These are phyloP conservation scores for Himantopus leucocephalus DNA, from an alignment of 2,113 vertebrate species.

Conservation along the genomic window DNA sequence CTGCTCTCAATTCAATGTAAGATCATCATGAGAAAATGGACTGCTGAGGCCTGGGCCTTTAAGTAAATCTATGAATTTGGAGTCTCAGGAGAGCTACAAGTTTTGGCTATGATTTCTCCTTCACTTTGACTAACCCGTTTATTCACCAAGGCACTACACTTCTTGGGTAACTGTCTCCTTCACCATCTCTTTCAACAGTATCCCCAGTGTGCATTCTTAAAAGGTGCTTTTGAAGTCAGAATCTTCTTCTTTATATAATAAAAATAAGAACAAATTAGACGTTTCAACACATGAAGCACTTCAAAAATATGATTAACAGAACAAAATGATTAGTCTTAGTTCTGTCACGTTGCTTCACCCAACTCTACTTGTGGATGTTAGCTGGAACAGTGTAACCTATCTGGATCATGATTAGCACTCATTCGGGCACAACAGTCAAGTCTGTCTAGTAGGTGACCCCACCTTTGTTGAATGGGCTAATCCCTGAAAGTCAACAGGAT, in stretches of 20 bases:
- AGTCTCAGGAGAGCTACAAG: not conserved
- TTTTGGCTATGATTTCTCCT: not conserved
- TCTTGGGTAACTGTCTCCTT: not conserved
- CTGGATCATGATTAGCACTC: not conserved
- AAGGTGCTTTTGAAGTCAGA: not conserved
- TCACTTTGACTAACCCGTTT: not conserved
- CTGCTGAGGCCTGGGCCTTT: not conserved
- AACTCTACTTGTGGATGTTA: not conserved
- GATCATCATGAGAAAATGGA: not conserved
- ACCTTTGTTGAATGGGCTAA: slow-evolving; percentile 7
- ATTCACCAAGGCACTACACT: not conserved
- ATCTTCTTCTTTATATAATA: not conserved
- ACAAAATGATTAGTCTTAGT: not conserved
- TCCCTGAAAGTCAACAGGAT: not conserved
- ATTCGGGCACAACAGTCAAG: not conserved
- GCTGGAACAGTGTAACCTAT: not conserved
- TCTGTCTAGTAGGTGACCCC: not conserved
- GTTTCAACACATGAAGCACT: not conserved
- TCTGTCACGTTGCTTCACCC: not conserved
- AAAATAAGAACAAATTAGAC: not conserved
- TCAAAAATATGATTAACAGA: not conserved
- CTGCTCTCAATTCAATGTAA: not conserved
- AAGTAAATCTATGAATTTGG: not conserved
- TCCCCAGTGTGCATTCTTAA: not conserved
- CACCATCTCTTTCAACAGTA: not conserved